phyloP scores from a whole-genome alignment of 2,888 invertebrate genomes.

The Drosophila atroscutellata region DNA sequence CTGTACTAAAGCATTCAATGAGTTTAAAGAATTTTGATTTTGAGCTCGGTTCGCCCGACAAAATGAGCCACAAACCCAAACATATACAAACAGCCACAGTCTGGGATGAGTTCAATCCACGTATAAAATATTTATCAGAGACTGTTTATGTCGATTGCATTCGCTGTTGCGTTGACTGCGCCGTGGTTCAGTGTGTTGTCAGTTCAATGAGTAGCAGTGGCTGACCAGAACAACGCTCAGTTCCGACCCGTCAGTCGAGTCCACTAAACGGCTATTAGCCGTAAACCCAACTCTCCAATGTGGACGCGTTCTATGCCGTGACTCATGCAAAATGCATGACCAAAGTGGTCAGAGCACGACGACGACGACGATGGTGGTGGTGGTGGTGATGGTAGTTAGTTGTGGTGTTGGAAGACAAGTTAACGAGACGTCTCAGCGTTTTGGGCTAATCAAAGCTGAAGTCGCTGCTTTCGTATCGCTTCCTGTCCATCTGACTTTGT shows the following conservation, averaged over 20 bases:
- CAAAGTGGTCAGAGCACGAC: constrained; percentile 52
- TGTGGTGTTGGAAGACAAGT: constrained; percentile 51
- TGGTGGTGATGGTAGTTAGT: background rate
- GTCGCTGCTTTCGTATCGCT: constrained; percentile 26
- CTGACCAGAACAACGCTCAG: constrained; percentile 12
- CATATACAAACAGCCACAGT: background rate
- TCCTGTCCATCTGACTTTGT: constrained; percentile 27
- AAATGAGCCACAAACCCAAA: background rate
- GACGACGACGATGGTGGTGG: background rate
- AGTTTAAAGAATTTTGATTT: background rate
- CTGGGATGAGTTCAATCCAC: constrained; percentile 16
- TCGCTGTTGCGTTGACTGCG: constrained; percentile 43
- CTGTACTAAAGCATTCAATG: background rate
- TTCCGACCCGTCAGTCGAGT: constrained; percentile 36
- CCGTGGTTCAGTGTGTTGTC: constrained; percentile 27
- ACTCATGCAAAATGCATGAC: constrained; percentile 76
- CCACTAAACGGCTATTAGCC: constrained; percentile 77
- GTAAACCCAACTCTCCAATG: constrained; percentile 15
- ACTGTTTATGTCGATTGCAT: constrained; percentile 57
- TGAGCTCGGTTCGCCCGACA: background rate
- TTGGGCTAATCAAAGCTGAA: constrained; percentile 70
- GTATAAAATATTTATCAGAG: constrained; percentile 47
- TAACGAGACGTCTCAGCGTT: constrained; percentile 73
- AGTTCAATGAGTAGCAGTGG: constrained; percentile 8
- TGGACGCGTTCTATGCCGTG: constrained; percentile 25